phyloP scores from a whole-genome alignment of 1,140 invertebrate genomes.

The Hycleus phaleratus region DNA sequence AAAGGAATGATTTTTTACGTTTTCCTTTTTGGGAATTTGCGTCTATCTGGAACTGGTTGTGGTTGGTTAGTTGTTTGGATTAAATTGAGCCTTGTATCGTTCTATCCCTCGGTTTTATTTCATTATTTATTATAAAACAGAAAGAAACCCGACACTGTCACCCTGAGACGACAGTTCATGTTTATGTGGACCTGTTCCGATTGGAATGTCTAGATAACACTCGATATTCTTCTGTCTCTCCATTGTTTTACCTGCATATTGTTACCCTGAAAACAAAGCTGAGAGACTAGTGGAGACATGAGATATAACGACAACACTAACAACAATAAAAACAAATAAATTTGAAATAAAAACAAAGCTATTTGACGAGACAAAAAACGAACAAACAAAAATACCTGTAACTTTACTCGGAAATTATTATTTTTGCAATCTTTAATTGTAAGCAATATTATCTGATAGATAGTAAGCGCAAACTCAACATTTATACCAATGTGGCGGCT shows the following conservation, averaged over 20 bases:
- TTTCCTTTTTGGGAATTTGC: too few relatives aligned
- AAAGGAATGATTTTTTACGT: too few relatives aligned
- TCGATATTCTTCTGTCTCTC: slow-evolving; percentile 7
- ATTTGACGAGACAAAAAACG: background rate
- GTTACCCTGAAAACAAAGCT: slow-evolving; percentile 6
- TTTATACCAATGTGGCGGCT: slow-evolving; percentile 13
- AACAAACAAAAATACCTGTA: background rate
- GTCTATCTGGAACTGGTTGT: too few relatives aligned
- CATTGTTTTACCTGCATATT: slow-evolving; percentile 24
- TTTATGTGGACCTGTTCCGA: slow-evolving; percentile 20
- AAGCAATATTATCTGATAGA: background rate
- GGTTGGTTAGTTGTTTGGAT: background rate
- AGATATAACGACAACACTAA: background rate
- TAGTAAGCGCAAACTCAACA: slow-evolving; percentile 3
- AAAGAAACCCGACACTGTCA: slow-evolving; percentile 10
- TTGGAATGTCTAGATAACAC: slow-evolving; percentile 19
- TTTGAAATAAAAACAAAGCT: background rate
- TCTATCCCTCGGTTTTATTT: background rate
- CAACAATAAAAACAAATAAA: slow-evolving; percentile 1
- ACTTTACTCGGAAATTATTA: too few relatives aligned
- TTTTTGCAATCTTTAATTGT: too few relatives aligned
- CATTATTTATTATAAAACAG: background rate
- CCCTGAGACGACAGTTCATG: slow-evolving; percentile 10
- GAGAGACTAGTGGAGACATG: background rate
- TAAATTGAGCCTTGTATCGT: background rate